Conservation (phyloP, 2,113 vertebrate species). For the Prionailurus viverrinus region DNA sequence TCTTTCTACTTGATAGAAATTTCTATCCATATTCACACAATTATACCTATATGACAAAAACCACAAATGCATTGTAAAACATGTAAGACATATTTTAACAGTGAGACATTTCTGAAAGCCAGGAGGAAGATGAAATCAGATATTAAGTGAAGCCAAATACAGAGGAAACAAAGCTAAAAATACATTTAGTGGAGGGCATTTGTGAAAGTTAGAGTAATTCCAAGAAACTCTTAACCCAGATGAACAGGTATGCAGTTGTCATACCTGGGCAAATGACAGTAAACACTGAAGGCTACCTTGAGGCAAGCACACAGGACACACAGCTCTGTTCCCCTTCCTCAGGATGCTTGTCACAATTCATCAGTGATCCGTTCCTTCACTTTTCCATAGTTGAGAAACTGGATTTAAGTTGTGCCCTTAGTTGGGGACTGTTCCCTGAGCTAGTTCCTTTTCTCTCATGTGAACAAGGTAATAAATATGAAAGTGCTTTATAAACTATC, state of each 20-base stretch:
- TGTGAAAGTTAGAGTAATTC: neutral
- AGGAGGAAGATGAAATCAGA: neutral
- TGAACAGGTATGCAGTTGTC: neutral
- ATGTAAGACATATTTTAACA: neutral
- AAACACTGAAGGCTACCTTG: neutral
- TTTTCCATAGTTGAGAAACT: neutral
- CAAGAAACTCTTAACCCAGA: neutral
- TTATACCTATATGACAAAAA: neutral
- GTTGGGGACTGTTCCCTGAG: neutral
- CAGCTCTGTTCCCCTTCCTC: neutral
- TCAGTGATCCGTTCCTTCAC: neutral
- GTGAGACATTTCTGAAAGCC: neutral
- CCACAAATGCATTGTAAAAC: neutral
- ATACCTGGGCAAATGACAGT: neutral
- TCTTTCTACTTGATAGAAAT: neutral
- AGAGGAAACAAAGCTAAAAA: neutral
- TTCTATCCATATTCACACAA: neutral
- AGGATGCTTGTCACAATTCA: neutral
- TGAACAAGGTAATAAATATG: neutral
- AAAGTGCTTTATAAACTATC: neutral
- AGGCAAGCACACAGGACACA: neutral
- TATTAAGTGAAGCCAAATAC: neutral
- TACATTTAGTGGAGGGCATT: neutral
- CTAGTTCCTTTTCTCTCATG: neutral
- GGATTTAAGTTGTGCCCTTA: neutral